Conservation (phyloP, 2,797 vertebrate genomes). For the Helarctos malayanus region DNA sequence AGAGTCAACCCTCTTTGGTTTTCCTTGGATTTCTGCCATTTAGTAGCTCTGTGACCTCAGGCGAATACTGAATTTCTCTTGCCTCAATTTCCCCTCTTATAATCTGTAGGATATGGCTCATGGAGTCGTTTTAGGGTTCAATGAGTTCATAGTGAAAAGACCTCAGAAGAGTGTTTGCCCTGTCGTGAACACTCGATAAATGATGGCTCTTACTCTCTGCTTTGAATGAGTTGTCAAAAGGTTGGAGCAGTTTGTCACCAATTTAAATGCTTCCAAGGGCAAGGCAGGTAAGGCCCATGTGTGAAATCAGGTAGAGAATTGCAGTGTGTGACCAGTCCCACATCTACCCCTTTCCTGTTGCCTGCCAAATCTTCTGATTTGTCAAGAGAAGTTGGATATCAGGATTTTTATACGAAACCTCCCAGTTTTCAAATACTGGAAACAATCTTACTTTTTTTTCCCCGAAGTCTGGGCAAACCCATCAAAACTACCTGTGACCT, state of each 20-base stretch:
- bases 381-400: not conserved
- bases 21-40: not conserved
- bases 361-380: not conserved
- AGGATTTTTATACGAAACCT: not conserved
- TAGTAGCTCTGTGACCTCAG: fast-evolving
- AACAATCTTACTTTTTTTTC: not conserved
- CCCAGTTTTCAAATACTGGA: not conserved
- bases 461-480: not conserved
- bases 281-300: not conserved
- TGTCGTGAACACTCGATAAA: too few relatives aligned
- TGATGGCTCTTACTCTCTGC: not conserved
- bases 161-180: not conserved
- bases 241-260: not conserved
- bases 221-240: not conserved
- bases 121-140: not conserved
- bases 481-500: not conserved
- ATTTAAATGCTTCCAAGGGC: not conserved
- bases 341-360: not conserved
- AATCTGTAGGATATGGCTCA: not conserved
- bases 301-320: not conserved
- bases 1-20: not conserved
- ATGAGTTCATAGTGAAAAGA: not conserved
- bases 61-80: not conserved
- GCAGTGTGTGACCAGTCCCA: fast-evolving
- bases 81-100: not conserved